phyloP scores from a whole-genome alignment of 2,113 vertebrate species.

The Megaptera novaeangliae region DNA sequence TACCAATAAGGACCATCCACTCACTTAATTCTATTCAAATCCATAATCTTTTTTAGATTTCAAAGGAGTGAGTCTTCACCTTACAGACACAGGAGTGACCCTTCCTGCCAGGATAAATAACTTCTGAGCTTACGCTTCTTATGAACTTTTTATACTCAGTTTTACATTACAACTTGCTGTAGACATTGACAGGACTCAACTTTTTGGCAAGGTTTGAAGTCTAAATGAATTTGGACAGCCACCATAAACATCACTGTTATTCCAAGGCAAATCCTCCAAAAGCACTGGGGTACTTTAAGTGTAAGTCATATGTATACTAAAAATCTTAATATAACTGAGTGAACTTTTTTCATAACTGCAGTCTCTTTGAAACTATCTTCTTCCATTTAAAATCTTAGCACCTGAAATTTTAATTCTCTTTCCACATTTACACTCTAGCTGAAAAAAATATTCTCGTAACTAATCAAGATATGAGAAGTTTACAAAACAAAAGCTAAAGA shows the following conservation, averaged over 20 bases:
- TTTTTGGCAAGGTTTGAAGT: neutral
- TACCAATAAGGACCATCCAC: neutral
- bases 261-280: neutral
- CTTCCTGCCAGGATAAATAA: neutral
- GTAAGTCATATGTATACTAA: neutral
- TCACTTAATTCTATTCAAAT: neutral
- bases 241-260: neutral
- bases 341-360: neutral
- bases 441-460: neutral
- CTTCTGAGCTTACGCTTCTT: neutral
- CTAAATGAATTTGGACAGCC: neutral
- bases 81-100: neutral
- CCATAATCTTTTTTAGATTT: neutral
- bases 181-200: neutral
- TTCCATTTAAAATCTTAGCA: neutral
- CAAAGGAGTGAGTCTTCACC: neutral
- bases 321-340: neutral
- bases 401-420: neutral
- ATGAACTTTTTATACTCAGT: neutral
- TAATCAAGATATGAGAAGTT: neutral
- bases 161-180: neutral
- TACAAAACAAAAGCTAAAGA: neutral
- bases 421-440: neutral
- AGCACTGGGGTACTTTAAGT: neutral
- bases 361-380: neutral